These are phyloP conservation scores for Psammodynastes pulverulentus DNA, from an alignment of 2,113 vertebrate species.

Conservation along the genomic window DNA sequence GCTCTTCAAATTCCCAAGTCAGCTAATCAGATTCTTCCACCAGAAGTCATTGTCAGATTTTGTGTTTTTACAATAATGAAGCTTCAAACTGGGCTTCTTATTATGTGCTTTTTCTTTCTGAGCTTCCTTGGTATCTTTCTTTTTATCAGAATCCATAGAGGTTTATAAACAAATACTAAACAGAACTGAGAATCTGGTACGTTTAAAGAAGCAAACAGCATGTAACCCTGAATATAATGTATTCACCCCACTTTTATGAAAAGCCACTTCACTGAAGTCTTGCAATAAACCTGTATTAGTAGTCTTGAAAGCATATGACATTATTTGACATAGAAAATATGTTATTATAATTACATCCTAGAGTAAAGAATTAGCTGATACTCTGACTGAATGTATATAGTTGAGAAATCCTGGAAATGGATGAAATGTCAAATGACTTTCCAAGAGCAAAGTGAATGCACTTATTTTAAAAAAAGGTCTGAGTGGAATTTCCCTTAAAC, in stretches of 20 bases:
- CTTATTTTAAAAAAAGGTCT: background rate
- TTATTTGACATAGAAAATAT: background rate
- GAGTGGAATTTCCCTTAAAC: background rate
- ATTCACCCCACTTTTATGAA: background rate
- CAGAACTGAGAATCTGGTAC: background rate
- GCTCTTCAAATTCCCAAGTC: background rate
- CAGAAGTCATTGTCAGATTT: background rate
- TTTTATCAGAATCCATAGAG: background rate
- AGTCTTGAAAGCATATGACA: background rate
- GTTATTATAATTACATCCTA: background rate
- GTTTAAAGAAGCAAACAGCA: constrained; percentile 4
- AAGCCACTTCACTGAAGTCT: background rate
- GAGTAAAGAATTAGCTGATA: background rate
- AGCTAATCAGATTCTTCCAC: background rate
- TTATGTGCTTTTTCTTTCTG: constrained; percentile 2
- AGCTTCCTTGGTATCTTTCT: background rate
- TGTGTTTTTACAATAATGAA: background rate
- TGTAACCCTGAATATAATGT: background rate
- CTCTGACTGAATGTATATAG: background rate
- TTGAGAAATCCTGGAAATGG: background rate
- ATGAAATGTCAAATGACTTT: background rate
- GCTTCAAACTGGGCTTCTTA: background rate
- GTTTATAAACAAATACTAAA: background rate
- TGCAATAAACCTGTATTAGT: background rate
- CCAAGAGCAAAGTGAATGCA: background rate